A percentile compares a stretch with the other conserved stretches of the same genome.
These are phyloP conservation scores for Semaprochilodus insignis DNA, from an alignment of 2,797 vertebrate species.

Conservation along the genomic window DNA sequence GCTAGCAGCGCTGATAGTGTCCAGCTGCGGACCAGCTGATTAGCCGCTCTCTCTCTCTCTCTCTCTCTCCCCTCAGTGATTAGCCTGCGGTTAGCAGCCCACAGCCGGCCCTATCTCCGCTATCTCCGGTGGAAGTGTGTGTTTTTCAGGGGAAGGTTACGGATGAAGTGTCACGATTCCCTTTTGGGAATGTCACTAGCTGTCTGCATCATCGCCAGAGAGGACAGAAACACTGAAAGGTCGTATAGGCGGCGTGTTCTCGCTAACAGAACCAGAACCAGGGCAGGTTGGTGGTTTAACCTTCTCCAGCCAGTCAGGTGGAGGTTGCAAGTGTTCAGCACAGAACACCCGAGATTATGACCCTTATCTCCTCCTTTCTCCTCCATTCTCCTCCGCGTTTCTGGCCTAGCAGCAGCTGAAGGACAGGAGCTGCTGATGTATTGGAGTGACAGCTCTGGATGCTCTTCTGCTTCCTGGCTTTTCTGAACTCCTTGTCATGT, in stretches of 20 bases:
- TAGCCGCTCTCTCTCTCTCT: not conserved
- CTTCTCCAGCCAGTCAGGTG: not conserved
- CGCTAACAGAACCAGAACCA: too few species aligned
- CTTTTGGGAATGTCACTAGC: conserved; percentile 64
- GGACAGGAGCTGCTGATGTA: conserved; percentile 75
- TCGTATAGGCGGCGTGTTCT: not conserved
- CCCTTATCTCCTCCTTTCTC: conserved; percentile 69
- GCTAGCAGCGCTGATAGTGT: not conserved
- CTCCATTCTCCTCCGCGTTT: conserved; percentile 58
- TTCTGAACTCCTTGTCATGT: conserved; percentile 55
- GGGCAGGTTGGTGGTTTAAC: not conserved
- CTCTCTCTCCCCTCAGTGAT: too few species aligned
- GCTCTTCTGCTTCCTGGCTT: conserved; percentile 49
- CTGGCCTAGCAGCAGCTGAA: conserved; percentile 79
- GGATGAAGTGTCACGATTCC: conserved; percentile 53
- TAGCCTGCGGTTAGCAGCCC: not conserved
- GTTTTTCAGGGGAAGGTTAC: conserved; percentile 49
- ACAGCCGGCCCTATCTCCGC: not conserved
- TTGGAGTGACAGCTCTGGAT: conserved; percentile 71
- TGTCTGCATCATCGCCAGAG: conserved; percentile 47
- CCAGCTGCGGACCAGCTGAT: conserved; percentile 64
- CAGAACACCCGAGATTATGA: not conserved
- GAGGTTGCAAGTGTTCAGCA: not conserved
- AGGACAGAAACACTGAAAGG: not conserved
- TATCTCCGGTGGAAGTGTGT: not conserved